These are phyloP conservation scores for Stenodema calcarata DNA, from an alignment of 2,888 invertebrate species.

Conservation along the genomic window DNA sequence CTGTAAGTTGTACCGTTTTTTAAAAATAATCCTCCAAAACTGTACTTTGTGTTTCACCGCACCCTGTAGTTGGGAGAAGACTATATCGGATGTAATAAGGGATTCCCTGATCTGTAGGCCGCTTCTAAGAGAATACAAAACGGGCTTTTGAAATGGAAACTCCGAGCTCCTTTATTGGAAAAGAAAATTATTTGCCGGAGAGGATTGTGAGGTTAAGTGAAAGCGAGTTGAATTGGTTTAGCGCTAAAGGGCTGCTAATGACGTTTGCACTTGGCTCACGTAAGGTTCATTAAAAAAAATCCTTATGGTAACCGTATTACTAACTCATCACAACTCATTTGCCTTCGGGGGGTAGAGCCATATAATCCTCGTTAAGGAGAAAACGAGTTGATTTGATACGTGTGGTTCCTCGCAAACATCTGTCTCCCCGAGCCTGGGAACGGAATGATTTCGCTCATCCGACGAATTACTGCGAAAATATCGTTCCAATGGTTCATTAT, in stretches of 20 bases:
- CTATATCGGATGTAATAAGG: too few relatives aligned
- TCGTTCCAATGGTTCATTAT: too few relatives aligned
- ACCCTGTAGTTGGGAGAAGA: too few relatives aligned
- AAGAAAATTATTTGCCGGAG: background rate
- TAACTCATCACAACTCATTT: slow-evolving; percentile 13
- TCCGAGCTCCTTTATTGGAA: background rate
- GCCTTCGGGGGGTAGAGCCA: background rate
- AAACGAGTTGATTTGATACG: background rate
- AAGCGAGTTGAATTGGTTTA: background rate
- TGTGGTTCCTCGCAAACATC: background rate
- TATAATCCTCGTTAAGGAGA: background rate
- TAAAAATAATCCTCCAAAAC: too few relatives aligned
- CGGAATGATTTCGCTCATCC: too few relatives aligned
- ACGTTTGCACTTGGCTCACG: background rate
- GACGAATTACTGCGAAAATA: too few relatives aligned
- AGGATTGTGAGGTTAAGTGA: background rate
- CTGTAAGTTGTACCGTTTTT: too few relatives aligned
- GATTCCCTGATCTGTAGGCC: too few relatives aligned
- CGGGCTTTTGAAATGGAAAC: too few relatives aligned
- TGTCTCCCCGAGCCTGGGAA: background rate
- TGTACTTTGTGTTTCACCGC: too few relatives aligned
- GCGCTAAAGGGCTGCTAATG: background rate
- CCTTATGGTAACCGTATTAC: background rate
- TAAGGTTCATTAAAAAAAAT: slow-evolving; percentile 14
- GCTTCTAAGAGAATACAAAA: too few relatives aligned